Conservation (phyloP, 1,140 invertebrate genomes). For the Dendrolimus punctatus region DNA sequence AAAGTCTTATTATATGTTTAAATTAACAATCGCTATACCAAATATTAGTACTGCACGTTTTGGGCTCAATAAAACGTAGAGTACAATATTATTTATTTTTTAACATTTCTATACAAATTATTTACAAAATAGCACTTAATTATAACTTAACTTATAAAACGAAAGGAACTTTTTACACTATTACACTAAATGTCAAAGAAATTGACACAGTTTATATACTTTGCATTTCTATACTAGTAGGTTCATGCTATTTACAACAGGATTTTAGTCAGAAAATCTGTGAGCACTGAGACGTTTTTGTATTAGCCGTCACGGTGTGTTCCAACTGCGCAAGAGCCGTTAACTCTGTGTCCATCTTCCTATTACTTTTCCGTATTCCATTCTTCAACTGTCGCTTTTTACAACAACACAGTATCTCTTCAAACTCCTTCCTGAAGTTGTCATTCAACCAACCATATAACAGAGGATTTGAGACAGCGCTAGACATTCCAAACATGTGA, state of each 20-base stretch:
- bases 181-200: constrained; percentile 25
- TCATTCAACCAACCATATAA: constrained; percentile 99
- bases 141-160: constrained; percentile 11
- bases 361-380: constrained; percentile 67
- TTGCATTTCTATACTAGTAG: constrained; percentile 47
- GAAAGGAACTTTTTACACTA: constrained; percentile 50
- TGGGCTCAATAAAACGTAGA: constrained; percentile 65
- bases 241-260: constrained; percentile 62
- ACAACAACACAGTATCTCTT: constrained; percentile 84
- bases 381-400: constrained; percentile 63
- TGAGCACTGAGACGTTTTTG: constrained; percentile 69
- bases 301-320: constrained; percentile 65
- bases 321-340: constrained; percentile 75
- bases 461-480: constrained; percentile 90
- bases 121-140: constrained; percentile 18
- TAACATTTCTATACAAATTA: constrained; percentile 5
- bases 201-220: constrained; percentile 54
- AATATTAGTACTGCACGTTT: constrained; percentile 52
- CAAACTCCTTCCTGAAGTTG: constrained; percentile 98
- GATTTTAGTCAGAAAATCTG: constrained; percentile 69
- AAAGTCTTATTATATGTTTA: constrained; percentile 21
- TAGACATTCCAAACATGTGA: constrained; percentile 86
- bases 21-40: constrained; percentile 17
- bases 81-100: constrained; percentile 25
- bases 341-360: constrained; percentile 71